Evolutionary conservation across 1,140 invertebrate genomes (phyloP), one percentile per base, ranked within the genome.

Genomic region (Drosophila watanabei): DNA sequence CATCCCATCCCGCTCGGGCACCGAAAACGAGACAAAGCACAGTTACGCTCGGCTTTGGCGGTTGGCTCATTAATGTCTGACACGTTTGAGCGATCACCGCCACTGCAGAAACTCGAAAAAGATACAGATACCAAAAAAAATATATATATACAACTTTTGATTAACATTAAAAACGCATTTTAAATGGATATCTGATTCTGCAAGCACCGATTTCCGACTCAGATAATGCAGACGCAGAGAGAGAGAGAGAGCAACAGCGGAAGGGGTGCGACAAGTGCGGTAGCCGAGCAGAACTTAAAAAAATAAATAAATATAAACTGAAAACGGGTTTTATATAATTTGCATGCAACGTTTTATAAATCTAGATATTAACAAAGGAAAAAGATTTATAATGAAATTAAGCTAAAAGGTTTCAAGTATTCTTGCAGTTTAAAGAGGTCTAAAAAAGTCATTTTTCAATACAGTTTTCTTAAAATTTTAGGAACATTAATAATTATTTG

Each of bases 111-210:
- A 68, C 63, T 68, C 37, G 39, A 69, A 68, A 69, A 65, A 70
- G 28, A 43, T 49, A 37, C 45, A 63, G 59, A 68, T 64, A 68
- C 33, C 35, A 64, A 68, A 58, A 68, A 59, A 79, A 41, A 63
- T 75, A 41, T 60, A 35, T 32, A 39, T 64, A 77, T 83, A 76
- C 51, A 75, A 62, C 48, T 75, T 39, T 56, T 75, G 54, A 87
- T 87, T 82, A 86, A 76, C 75, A 86, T 87, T 82, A 82, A 86
- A 79, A 85, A 88, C 81, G 81, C 85, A 89, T 87, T 71, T 70
- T 80, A 57, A 70, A 73, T 79, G 68, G 11, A 41, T 39, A 72
- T 62, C 52, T 59, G 58, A 71, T 79, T 72, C 77, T 78, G 66
- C 51, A 51, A 66, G 49, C 58, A 57, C 39, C 61, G 37, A 79